These are phyloP conservation scores for Strongylocentrotus purpuratus DNA, from an alignment of 35 echinoderm and acorn worm species.

Conservation along the genomic window DNA sequence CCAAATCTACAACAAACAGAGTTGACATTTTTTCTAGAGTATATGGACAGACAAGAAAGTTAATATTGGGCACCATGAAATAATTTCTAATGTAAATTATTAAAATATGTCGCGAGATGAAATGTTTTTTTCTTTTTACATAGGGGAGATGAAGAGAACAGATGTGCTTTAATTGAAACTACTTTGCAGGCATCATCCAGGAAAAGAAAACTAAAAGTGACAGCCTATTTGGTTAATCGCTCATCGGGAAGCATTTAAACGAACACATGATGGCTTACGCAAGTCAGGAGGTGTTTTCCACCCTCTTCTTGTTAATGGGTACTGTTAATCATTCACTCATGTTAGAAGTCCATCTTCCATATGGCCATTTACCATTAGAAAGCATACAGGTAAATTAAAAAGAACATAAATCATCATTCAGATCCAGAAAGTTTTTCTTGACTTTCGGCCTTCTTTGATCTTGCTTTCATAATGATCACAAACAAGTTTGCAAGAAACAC, in stretches of 20 bases:
- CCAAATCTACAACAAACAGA: neutral
- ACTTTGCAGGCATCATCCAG: neutral
- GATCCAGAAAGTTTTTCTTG: neutral
- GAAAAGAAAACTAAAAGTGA: neutral
- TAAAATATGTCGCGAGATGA: neutral
- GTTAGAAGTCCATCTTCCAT: neutral
- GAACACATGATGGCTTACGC: neutral
- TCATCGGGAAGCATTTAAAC: neutral
- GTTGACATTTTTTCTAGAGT: neutral
- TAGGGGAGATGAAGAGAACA: neutral
- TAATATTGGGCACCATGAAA: neutral
- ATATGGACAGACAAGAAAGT: neutral
- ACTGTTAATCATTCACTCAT: conserved; percentile 18
- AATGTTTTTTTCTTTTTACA: neutral
- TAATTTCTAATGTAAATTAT: neutral
- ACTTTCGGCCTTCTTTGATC: neutral
- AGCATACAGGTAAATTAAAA: neutral
- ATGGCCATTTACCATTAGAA: neutral
- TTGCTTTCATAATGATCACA: no score
- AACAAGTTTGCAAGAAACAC: no score
- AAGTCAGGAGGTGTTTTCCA: neutral
- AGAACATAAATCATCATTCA: conserved; percentile 5
- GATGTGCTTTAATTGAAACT: neutral
- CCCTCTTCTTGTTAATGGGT: neutral
- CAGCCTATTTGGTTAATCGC: neutral